phyloP scores from a whole-genome alignment of 1,140 invertebrate genomes.

The Meteorus sp. region DNA sequence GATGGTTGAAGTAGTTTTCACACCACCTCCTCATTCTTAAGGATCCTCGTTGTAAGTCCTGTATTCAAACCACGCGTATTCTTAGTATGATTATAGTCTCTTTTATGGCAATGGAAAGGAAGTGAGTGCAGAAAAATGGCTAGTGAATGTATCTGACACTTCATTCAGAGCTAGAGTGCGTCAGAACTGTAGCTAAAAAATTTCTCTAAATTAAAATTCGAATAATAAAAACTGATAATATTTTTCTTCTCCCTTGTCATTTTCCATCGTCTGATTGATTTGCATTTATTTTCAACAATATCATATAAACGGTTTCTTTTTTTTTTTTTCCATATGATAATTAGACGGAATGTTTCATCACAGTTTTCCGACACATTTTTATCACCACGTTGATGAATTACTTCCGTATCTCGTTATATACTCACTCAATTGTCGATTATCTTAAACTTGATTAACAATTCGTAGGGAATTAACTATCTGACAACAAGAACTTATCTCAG shows the following conservation, averaged over 20 bases:
- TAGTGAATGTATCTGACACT: neutral
- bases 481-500: neutral
- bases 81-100: slow-evolving; percentile 13
- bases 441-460: neutral
- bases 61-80: slow-evolving; percentile 7
- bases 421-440: neutral
- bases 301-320: neutral
- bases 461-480: neutral
- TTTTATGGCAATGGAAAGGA: slow-evolving; percentile 2
- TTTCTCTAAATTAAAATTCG: too few species aligned
- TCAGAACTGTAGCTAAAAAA: too few species aligned
- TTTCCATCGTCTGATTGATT: too few species aligned
- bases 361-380: neutral
- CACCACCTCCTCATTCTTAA: slow-evolving; percentile 2
- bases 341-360: neutral
- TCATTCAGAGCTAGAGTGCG: too few species aligned
- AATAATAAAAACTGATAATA: too few species aligned
- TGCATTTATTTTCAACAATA: too few species aligned
- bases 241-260: too few species aligned
- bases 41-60: neutral
- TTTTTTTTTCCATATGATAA: neutral
- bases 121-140: neutral
- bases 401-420: neutral
- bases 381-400: neutral
- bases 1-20: slow-evolving; percentile 16